Base-by-base conservation (phyloP, 1,140 invertebrate species). In the Heliconius melpomene region DNA sequence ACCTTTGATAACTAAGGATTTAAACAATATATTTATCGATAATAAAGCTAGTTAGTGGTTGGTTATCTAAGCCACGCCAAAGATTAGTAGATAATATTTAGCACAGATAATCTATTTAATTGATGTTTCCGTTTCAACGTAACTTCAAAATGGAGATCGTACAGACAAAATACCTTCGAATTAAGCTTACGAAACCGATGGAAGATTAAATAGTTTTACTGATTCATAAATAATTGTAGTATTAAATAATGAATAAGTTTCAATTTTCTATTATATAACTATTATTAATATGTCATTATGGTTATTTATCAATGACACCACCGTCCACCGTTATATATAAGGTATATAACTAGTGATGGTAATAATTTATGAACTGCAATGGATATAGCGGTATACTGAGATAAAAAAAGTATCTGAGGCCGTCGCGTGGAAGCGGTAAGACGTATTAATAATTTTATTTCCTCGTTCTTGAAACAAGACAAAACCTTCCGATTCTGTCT, bases 181-280 rank as follows among this genome's bases (percentile, higher is more conserved):
- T n/a, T 1, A 60, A 66, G 26, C 23, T 66, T 29, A 66, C 60
- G 60, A 26, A 66, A 29, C 13, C 13, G 60, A 29, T 66, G 26
- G 11, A 66, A 29, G 60, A 66, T 66, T 66, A 66, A 66, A 66
- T 66, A 6, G 18, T 66, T 66, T 60, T 23, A n/a, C 60, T 66
- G 23, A 66, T 66, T 26, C 60, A 66, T 66, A 66, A 66, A 66
- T 66, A 66, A 66, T 66, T 66, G 23, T 66, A 66, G 9, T 29
- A 66, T 66, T 66, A 29, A 66, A 66, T 66, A 66, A 66, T 29
- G 26, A 7, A 66, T 29, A 66, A 26, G 60, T 29, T 66, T 66
- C 23, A 66, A 66, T 66, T 66, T 66, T 66, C 60, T 23, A 26
- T 66, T 66, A 66, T 66, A 29, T 66, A 66, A 66, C 60, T 26